phyloP scores from a whole-genome alignment of 2,888 invertebrate genomes.

The Ophioninae sp. region DNA sequence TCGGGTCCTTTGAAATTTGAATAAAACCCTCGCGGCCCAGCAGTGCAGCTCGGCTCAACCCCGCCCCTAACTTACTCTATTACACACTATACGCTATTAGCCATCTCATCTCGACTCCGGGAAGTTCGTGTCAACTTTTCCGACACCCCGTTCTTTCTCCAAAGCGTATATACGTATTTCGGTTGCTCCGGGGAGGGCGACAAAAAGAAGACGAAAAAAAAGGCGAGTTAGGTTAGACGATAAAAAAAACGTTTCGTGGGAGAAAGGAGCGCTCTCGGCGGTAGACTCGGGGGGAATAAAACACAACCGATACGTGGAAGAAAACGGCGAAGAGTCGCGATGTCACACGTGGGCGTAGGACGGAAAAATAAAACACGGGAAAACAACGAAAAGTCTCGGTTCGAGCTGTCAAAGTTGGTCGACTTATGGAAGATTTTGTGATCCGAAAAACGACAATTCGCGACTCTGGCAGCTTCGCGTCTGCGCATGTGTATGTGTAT shows the following conservation, averaged over 20 bases:
- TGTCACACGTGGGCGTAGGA: neutral
- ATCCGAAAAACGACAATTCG: neutral
- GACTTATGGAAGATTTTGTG: neutral
- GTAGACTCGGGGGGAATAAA: conserved; percentile 18
- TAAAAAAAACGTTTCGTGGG: conserved; percentile 53
- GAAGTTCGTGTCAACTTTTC: conserved; percentile 66
- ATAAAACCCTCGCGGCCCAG: conserved; percentile 67
- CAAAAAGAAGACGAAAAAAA: conserved; percentile 18
- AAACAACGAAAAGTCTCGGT: neutral
- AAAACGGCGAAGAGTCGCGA: conserved; percentile 22
- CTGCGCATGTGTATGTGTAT: neutral
- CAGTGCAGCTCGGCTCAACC: conserved; percentile 61
- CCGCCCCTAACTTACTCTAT: conserved; percentile 72
- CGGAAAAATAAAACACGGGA: neutral
- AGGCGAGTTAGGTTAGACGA: conserved; percentile 33
- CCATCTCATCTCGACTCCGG: conserved; percentile 50
- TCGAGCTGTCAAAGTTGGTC: neutral
- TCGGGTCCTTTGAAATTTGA: conserved; percentile 75
- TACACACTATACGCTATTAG: conserved; percentile 63
- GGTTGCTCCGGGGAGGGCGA: conserved; percentile 18
- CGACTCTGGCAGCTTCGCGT: neutral
- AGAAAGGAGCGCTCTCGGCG: conserved; percentile 30
- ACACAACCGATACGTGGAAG: conserved; percentile 50
- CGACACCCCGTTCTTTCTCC: conserved; percentile 55
- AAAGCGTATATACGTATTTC: conserved; percentile 14